phyloP scores from a whole-genome alignment of 2,113 vertebrate genomes.

The Chaetodon auriga region DNA sequence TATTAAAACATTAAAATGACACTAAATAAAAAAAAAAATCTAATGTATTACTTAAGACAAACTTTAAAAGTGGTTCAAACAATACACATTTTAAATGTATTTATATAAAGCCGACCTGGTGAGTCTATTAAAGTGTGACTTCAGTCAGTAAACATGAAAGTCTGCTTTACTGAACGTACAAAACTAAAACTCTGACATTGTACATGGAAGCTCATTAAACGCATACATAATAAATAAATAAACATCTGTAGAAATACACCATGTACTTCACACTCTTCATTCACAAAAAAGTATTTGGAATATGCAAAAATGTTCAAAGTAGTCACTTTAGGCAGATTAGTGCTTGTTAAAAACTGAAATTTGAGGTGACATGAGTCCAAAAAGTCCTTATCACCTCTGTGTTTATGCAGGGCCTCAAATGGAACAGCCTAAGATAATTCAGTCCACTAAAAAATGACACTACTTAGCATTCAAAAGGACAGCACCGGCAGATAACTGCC shows the following conservation, averaged over 20 bases:
- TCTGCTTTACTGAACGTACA: neutral
- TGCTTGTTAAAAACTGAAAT: slow-evolving; percentile 32
- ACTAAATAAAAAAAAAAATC: no score
- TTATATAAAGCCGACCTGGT: no score
- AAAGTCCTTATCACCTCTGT: slow-evolving; percentile 66
- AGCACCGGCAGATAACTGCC: slow-evolving; percentile 41
- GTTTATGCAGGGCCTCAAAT: slow-evolving; percentile 55
- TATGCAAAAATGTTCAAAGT: neutral
- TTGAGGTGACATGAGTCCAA: slow-evolving; percentile 51
- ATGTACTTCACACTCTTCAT: neutral
- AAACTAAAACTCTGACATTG: neutral
- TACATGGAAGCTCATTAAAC: neutral
- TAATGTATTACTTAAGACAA: no score
- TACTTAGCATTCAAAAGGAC: slow-evolving; percentile 67
- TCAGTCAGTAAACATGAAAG: no score
- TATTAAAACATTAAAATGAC: no score
- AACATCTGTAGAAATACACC: neutral
- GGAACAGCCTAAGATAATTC: slow-evolving; percentile 53
- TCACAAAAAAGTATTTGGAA: neutral
- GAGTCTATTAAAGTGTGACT: no score
- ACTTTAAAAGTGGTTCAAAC: no score
- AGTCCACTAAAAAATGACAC: slow-evolving; percentile 47
- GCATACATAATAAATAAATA: no score
- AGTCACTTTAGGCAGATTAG: slow-evolving; percentile 34
- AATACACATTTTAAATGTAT: no score